Percentiles rank a stretch among this genome's conserved stretches.
Conservation (phyloP, 1,140 invertebrate genomes). For the Caenorhabditis brenneri region DNA sequence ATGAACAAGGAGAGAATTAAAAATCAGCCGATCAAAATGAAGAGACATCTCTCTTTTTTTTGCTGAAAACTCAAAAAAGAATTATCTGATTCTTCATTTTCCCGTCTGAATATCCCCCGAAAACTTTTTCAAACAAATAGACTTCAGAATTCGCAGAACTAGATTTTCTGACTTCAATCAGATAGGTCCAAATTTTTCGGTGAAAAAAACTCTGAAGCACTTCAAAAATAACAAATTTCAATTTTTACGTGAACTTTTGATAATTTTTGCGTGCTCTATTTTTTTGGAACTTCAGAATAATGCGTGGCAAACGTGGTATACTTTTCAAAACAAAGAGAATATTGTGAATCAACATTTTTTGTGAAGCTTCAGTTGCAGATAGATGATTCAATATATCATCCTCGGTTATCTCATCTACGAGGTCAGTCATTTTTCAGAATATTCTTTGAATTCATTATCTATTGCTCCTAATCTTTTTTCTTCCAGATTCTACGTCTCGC, state of each 20-base stretch:
- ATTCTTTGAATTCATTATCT: neutral
- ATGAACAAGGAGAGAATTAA: neutral
- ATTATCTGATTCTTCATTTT: neutral
- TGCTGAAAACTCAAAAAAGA: neutral
- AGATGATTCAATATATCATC: conserved; percentile 13
- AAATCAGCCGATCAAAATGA: neutral
- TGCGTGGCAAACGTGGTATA: too few relatives aligned
- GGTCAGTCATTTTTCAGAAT: neutral
- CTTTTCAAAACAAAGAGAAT: too few relatives aligned
- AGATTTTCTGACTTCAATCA: too few relatives aligned
- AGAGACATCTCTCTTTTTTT: neutral
- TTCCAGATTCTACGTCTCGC: conserved; percentile 1
- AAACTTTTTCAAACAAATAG: neutral
- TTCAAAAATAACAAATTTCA: too few relatives aligned
- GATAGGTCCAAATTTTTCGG: too few relatives aligned
- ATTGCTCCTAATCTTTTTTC: neutral
- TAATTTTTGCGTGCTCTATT: too few relatives aligned
- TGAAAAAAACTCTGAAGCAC: too few relatives aligned
- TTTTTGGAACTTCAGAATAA: too few relatives aligned
- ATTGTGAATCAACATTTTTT: too few relatives aligned
- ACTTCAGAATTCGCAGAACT: neutral
- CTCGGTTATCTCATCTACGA: conserved; percentile 19
- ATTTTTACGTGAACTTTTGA: too few relatives aligned
- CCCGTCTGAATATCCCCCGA: neutral
- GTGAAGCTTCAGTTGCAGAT: neutral